Evolutionary conservation across 1,140 invertebrate species (phyloP).

Genomic region (Drosophila bocki): DNA sequence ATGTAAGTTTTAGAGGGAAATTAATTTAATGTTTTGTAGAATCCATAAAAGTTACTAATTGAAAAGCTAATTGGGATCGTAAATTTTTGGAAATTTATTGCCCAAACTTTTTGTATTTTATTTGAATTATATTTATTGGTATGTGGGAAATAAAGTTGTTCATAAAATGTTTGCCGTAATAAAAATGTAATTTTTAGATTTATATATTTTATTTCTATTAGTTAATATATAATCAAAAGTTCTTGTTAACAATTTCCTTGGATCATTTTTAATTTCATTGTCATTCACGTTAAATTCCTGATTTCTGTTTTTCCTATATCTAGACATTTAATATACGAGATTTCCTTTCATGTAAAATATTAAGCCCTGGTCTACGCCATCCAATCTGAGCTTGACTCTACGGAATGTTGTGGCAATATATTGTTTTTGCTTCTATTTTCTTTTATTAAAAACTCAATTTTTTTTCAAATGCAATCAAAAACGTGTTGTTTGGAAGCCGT

Average conservation of each 20-base stretch:
- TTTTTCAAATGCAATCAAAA: slow-evolving; percentile 63
- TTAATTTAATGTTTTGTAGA: slow-evolving; percentile 38
- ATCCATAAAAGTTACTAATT: slow-evolving; percentile 46
- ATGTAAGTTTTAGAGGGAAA: slow-evolving; percentile 46
- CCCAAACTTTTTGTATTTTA: not conserved
- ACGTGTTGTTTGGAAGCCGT: slow-evolving; percentile 21
- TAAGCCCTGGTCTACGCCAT: not conserved
- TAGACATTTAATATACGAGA: not conserved
- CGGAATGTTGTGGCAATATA: slow-evolving; percentile 30
- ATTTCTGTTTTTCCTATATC: not conserved
- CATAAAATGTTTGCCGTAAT: not conserved
- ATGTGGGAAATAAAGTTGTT: not conserved
- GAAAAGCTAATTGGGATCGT: slow-evolving; percentile 23
- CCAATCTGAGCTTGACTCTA: not conserved
- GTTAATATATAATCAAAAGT: not conserved
- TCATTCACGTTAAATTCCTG: not conserved
- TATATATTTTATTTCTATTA: not conserved
- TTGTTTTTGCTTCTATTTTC: slow-evolving; percentile 14
- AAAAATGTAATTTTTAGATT: too few species aligned
- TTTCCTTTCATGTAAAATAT: slow-evolving; percentile 17
- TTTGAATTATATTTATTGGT: slow-evolving; percentile 1
- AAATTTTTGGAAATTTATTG: slow-evolving; percentile 1
- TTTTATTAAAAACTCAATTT: slow-evolving; percentile 17
- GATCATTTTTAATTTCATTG: not conserved
- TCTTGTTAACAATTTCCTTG: not conserved